A percentile compares a stretch with the other conserved stretches of the same genome.
These are phyloP conservation scores for Brachionus koreanus DNA, from an alignment of 1,140 invertebrate genomes.

Conservation along the genomic window DNA sequence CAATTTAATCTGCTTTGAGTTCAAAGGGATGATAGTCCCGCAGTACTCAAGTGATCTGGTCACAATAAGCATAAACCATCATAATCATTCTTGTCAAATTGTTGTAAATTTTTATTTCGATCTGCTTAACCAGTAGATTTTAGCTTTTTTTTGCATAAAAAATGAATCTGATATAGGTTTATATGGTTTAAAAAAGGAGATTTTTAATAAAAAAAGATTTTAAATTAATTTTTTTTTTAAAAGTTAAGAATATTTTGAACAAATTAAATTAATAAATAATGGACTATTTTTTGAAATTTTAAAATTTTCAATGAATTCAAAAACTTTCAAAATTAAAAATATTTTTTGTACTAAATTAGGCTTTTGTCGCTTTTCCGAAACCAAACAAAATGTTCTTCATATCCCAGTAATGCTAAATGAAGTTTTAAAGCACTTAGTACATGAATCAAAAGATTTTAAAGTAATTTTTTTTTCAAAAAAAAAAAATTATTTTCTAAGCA, in stretches of 20 bases:
- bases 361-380: background rate
- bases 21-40: too few species aligned
- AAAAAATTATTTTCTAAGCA: background rate
- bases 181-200: too few species aligned
- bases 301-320: background rate
- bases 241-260: background rate
- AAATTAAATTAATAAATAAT: background rate
- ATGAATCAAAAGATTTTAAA: background rate
- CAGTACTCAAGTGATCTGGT: too few species aligned
- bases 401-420: slow-evolving; percentile 6
- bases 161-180: too few species aligned
- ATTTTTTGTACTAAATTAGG: background rate
- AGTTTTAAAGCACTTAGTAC: background rate
- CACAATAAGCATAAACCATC: too few species aligned
- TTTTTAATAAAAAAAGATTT: too few species aligned
- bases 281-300: background rate
- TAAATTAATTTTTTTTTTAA: too few species aligned
- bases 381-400: background rate
- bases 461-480: background rate
- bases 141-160: too few species aligned
- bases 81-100: too few species aligned
- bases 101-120: too few species aligned
- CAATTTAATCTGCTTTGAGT: too few species aligned
- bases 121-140: too few species aligned
- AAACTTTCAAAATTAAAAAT: background rate